Conservation (phyloP, 2,888 invertebrate species). For the Metalampra italica region DNA sequence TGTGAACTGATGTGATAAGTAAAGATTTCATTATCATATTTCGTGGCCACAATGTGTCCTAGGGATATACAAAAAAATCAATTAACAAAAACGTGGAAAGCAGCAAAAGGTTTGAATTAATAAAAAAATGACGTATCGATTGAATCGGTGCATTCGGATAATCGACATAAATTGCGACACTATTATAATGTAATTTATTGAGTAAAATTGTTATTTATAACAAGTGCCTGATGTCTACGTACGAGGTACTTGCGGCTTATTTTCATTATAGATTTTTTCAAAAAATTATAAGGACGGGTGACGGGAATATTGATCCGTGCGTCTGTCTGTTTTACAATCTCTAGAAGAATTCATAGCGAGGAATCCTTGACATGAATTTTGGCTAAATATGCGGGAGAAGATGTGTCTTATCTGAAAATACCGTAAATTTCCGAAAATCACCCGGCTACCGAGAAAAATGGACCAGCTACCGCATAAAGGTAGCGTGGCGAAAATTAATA, state of each 20-base stretch:
- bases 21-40: not conserved
- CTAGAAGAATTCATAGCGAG: too few species aligned
- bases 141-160: conserved; percentile 8
- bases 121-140: conserved; percentile 16
- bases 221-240: not conserved
- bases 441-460: not conserved
- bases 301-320: too few species aligned
- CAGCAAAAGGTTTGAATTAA: conserved; percentile 9
- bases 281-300: too few species aligned
- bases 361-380: too few species aligned
- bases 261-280: not conserved
- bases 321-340: too few species aligned
- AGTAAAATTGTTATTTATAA: not conserved
- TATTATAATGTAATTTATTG: conserved; percentile 6
- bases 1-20: not conserved
- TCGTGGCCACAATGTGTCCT: conserved; percentile 11
- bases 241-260: not conserved
- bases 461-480: conserved; percentile 1
- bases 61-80: conserved; percentile 20
- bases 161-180: conserved; percentile 10
- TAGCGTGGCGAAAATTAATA: conserved; percentile 32
- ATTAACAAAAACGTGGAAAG: conserved; percentile 19
- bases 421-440: not conserved
- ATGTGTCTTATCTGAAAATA: too few species aligned
- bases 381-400: too few species aligned